Conservation (phyloP, 1,140 invertebrate species). For the Daktulosphaira vitifoliae region DNA sequence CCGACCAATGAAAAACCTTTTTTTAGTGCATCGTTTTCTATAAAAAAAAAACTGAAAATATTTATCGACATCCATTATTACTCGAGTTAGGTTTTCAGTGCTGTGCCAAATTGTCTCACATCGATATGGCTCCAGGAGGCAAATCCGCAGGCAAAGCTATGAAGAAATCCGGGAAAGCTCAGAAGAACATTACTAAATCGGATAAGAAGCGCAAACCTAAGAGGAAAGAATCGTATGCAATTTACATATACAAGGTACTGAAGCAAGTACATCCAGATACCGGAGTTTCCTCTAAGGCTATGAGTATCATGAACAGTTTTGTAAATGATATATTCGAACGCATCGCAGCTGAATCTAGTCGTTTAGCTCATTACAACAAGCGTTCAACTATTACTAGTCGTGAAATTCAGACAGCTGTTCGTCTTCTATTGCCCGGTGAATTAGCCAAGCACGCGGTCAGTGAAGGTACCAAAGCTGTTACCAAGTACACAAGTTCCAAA, state of each 20-base stretch:
- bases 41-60: too few species aligned
- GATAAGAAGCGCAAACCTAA: constrained; percentile 49
- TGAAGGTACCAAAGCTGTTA: constrained; percentile 42
- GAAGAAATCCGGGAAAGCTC: constrained; percentile 50
- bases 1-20: too few species aligned
- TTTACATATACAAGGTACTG: constrained; percentile 63
- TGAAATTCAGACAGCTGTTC: constrained; percentile 50
- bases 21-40: too few species aligned
- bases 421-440: constrained; percentile 51
- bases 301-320: constrained; percentile 56
- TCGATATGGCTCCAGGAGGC: background rate
- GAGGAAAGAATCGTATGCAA: constrained; percentile 59
- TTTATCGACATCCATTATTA: too few species aligned
- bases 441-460: constrained; percentile 47
- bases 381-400: constrained; percentile 50
- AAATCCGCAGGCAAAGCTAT: constrained; percentile 36
- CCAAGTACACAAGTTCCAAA: constrained; percentile 45
- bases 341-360: constrained; percentile 59
- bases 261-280: constrained; percentile 62
- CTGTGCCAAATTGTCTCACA: too few species aligned
- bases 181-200: constrained; percentile 45
- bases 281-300: constrained; percentile 55
- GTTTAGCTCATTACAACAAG: constrained; percentile 63
- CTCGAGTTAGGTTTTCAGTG: too few species aligned
- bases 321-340: constrained; percentile 60